A percentile compares a stretch with the other conserved stretches of the same genome.
These are phyloP conservation scores for Cylas formicarius DNA, from an alignment of 1,140 invertebrate genomes.

Conservation along the genomic window DNA sequence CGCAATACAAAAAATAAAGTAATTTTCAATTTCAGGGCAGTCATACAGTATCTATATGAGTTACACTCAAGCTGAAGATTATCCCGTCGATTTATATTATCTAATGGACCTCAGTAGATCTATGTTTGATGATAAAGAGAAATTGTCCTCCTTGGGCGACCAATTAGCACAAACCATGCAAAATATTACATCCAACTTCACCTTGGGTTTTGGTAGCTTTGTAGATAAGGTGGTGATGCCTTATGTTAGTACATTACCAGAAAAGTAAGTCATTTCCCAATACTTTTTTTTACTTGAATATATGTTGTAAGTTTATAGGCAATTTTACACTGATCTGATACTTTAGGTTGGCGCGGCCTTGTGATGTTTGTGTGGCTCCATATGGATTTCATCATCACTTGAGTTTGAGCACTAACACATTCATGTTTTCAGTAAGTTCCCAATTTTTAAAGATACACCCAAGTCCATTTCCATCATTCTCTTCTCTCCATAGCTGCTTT, in stretches of 20 bases:
- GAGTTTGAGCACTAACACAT: conserved; percentile 56
- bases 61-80: conserved; percentile 62
- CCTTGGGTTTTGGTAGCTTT: conserved; percentile 81
- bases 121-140: conserved; percentile 66
- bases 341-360: conserved; percentile 51
- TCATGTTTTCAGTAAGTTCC: conserved; percentile 50
- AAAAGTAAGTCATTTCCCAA: conserved; percentile 43
- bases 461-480: too few species aligned
- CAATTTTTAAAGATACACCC: too few species aligned
- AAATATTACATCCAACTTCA: conserved; percentile 74
- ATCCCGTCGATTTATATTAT: conserved; percentile 85
- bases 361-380: conserved; percentile 55
- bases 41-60: conserved; percentile 59
- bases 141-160: conserved; percentile 57
- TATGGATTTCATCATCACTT: conserved; percentile 68
- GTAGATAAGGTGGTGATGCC: conserved; percentile 82
- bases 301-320: neutral
- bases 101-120: conserved; percentile 78
- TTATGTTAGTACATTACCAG: conserved; percentile 57
- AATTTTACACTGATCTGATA: too few species aligned
- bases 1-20: neutral
- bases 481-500: too few species aligned
- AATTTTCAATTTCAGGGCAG: conserved; percentile 20
- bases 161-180: conserved; percentile 59
- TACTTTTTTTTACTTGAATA: neutral